Conservation (phyloP, 2,888 invertebrate genomes). For the Cataglyphis altisquamis region DNA sequence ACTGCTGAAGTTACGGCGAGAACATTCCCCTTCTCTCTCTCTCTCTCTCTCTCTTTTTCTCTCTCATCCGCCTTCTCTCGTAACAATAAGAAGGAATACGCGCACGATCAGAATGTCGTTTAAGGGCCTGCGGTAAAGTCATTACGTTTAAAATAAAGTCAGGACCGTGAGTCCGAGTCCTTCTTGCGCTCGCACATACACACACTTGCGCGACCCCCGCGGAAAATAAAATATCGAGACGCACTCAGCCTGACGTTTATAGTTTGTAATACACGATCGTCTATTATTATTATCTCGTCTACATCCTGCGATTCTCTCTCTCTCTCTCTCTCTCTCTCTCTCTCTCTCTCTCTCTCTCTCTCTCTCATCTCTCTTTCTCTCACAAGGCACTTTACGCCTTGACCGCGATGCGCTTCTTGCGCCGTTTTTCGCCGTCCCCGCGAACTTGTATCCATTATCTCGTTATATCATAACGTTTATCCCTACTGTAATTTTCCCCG, state of each 20-base stretch:
- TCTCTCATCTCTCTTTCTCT: slow-evolving; percentile 39
- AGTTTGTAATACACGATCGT: slow-evolving; percentile 77
- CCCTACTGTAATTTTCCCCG: slow-evolving; percentile 30
- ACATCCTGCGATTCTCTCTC: slow-evolving; percentile 65
- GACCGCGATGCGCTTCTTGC: slow-evolving; percentile 61
- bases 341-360: slow-evolving; percentile 42
- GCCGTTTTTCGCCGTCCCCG: slow-evolving; percentile 59
- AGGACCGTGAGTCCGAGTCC: slow-evolving; percentile 58
- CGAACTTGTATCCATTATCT: slow-evolving; percentile 45
- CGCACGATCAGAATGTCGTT: slow-evolving; percentile 75
- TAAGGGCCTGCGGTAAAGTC: slow-evolving; percentile 73
- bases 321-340: slow-evolving; percentile 32
- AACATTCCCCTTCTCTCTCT: slow-evolving; percentile 31
- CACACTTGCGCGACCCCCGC: slow-evolving; percentile 56
- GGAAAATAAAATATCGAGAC: slow-evolving; percentile 61
- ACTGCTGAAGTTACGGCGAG: slow-evolving; percentile 67
- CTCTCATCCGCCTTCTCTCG: slow-evolving; percentile 64
- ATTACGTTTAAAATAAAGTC: slow-evolving; percentile 75
- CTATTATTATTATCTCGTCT: slow-evolving; percentile 77
- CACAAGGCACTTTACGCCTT: slow-evolving; percentile 43
- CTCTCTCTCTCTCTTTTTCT: slow-evolving; percentile 44
- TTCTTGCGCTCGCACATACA: slow-evolving; percentile 61
- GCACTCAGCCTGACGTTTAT: slow-evolving; percentile 72
- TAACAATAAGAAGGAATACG: slow-evolving; percentile 70
- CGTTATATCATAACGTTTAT: slow-evolving; percentile 51